Conservation (phyloP, 2,797 vertebrate genomes). For the Lacerta agilis region DNA sequence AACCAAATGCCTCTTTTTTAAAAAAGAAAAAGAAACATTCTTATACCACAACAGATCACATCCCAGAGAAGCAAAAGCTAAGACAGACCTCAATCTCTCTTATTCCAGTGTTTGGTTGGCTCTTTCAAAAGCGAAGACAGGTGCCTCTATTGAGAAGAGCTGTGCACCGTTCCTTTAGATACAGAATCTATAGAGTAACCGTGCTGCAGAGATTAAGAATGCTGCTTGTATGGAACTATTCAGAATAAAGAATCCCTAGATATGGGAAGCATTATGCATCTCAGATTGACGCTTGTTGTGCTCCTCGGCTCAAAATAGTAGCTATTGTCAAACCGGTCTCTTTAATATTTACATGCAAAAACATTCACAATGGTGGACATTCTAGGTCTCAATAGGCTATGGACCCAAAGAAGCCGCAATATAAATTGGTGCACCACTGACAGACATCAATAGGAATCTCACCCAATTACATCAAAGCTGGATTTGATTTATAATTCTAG, state of each 20-base stretch:
- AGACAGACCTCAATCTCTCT: slow-evolving; percentile 44
- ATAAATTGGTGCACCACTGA: slow-evolving; percentile 55
- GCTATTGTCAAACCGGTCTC: slow-evolving; percentile 65
- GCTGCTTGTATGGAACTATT: slow-evolving; percentile 59
- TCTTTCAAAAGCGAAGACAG: slow-evolving; percentile 58
- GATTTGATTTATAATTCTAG: slow-evolving; percentile 44
- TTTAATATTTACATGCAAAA: slow-evolving; percentile 65
- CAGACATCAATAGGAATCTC: slow-evolving; percentile 57
- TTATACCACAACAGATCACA: slow-evolving; percentile 33
- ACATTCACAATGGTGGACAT: slow-evolving; percentile 58
- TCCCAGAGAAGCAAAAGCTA: slow-evolving; percentile 27
- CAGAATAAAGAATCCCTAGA: slow-evolving; percentile 44
- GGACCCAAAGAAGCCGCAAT: background rate
- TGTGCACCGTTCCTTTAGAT: slow-evolving; percentile 19
- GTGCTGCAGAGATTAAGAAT: slow-evolving; percentile 54
- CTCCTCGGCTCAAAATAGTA: slow-evolving; percentile 62
- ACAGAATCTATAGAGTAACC: slow-evolving; percentile 31
- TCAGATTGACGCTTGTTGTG: slow-evolving; percentile 56
- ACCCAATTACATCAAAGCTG: slow-evolving; percentile 49
- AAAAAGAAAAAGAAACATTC: slow-evolving; percentile 18
- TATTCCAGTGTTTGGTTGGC: slow-evolving; percentile 38
- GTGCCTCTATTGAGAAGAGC: slow-evolving; percentile 44
- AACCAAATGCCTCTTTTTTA: slow-evolving; percentile 71
- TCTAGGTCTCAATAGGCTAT: slow-evolving; percentile 45
- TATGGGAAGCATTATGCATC: slow-evolving; percentile 60